Base-by-base conservation (phyloP, 2,797 vertebrate genomes). In the Gallinago stenura region DNA sequence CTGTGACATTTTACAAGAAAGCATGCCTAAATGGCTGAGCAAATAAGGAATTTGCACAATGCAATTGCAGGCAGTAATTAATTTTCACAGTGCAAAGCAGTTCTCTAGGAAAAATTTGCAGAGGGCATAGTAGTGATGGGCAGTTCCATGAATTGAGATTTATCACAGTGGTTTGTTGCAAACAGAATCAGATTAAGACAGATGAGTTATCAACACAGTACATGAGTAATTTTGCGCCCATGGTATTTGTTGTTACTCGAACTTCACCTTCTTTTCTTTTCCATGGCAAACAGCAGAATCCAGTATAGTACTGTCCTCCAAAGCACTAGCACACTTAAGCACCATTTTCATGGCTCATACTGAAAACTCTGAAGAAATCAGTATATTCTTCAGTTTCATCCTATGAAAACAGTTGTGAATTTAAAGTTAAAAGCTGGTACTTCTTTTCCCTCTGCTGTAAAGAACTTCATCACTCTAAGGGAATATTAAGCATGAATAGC, bases 1-100 rank as follows among this genome's bases (percentile, higher is more conserved):
- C 75, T 87, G 79, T 89, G 93, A 89, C 83, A 89, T 93, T 93
- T 94, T 89, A 87, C 75, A 89, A 91, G 90, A 96, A 95, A 92
- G 78, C 53, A 53, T 0, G 2, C 26, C 76, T 89, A 81, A 93
- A 85, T 58, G 12, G 16, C 78, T 91, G 75, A 90, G 69, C 54
- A 94, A 94, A 93, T 83, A 93, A 50, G 64, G 88, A 92, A 92
- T 95, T 65, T 89, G 64, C 88, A 94, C 88, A 93, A 75, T 68
- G 78, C 51, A 53, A 14, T 45, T 70, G 48, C 71, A 90, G 81
- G 71, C 76, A 83, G 90, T 73, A 95, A 94, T 92, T 92, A 83
- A 92, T 96, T 93, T 94, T 87, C 92, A 78, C 69, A 83, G 37
- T 43, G 71, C 30, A 76, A 78, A 85, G 69, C 31, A 50, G 45